phyloP scores from a whole-genome alignment of 64 coral and sea anemone genomes.

The Pachyseris speciosa region DNA sequence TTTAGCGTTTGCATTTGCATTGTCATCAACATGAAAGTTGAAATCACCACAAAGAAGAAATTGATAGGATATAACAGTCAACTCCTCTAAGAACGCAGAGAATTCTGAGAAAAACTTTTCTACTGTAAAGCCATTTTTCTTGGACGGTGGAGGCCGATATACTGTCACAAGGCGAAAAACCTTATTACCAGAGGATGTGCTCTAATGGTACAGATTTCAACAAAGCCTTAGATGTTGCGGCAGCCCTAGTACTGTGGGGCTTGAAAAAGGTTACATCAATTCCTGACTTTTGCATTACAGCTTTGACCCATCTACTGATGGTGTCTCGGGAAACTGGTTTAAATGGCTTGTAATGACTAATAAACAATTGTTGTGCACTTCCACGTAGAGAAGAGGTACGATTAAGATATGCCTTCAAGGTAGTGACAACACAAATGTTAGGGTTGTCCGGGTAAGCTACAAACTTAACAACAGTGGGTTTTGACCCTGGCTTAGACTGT shows the following conservation, averaged over 20 bases:
- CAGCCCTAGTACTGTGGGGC: not conserved
- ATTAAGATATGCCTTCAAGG: constrained; percentile 15
- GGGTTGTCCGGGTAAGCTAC: constrained; percentile 13
- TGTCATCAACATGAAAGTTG: no score
- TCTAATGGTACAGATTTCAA: constrained; percentile 31
- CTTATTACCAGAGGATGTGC: no score
- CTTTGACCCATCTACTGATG: constrained; percentile 57
- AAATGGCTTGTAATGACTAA: constrained; percentile 53
- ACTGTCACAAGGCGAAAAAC: no score
- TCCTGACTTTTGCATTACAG: constrained; percentile 18
- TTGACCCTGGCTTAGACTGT: constrained; percentile 51
- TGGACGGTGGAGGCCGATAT: no score
- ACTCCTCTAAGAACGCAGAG: no score
- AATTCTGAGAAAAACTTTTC: no score
- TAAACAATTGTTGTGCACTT: constrained; percentile 34
- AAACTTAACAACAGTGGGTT: constrained; percentile 43
- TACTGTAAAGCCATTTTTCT: no score
- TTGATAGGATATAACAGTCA: no score
- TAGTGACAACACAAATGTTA: constrained; percentile 29
- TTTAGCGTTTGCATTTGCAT: no score
- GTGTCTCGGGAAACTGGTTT: constrained; percentile 30
- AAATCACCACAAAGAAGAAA: no score
- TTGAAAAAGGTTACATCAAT: not conserved
- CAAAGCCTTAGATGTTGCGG: constrained; percentile 21
- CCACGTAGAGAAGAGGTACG: constrained; percentile 20